Evolutionary conservation across 1,140 invertebrate species (phyloP), one percentile per base, ranked within the genome.

Genomic region (Agrilus planipennis): DNA sequence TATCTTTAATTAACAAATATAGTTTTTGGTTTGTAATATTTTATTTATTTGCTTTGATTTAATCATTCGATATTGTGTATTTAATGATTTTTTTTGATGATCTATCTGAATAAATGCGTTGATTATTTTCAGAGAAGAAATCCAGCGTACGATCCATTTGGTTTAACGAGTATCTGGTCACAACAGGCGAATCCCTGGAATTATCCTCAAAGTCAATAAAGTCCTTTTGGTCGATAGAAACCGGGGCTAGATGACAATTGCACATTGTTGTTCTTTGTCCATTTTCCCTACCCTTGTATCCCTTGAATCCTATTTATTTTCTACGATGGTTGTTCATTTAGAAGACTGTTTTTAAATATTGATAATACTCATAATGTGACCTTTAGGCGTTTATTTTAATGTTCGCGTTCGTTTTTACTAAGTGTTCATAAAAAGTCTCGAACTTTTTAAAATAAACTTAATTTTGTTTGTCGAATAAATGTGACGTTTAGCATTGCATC

Each of bases 161-260:
- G 43, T 6, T 42, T 45, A 22, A 42, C 34, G 15, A 50, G 44
- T 32, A 51, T 53, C 16, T 53, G 51, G 51, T 42, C 46, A 5
- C 46, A 51, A 27, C 48, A 50, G 32, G 12, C 43, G 5, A 49
- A 51, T 37, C 46, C 51, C 15, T 53, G 51, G 51, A 44, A 46
- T 41, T 50, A 44, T 41, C 48, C 45, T 25, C 43, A 39, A 19
- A 40, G 47, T 15, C 50, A 52, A 32, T 52, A 47, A 50, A 39
- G 31, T 12, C 15, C 6, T 10, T 32, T 14, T n/a, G 30, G 15
- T 32, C n/a, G n/a, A n/a, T n/a, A n/a, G n/a, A n/a, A n/a, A n/a
- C n/a, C n/a, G n/a, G n/a, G n/a, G n/a, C n/a, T n/a, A n/a, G n/a
- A n/a, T n/a, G n/a, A n/a, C n/a, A n/a, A n/a, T n/a, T n/a, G n/a